Conservation (phyloP, 2,797 vertebrate genomes). For the Pangasius larnaudii region DNA sequence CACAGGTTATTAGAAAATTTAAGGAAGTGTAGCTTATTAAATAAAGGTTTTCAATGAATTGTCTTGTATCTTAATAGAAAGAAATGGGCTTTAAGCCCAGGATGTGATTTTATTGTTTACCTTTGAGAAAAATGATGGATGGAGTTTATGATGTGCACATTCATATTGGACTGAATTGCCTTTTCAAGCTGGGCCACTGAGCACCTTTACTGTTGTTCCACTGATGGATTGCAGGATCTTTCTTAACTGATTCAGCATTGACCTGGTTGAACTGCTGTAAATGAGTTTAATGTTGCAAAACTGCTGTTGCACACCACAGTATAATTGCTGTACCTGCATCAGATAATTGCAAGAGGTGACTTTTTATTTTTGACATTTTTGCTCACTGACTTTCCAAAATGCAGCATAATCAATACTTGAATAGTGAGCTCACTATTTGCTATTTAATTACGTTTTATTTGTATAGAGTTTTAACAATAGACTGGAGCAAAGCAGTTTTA, state of each 20-base stretch:
- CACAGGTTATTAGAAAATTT: too few relatives aligned
- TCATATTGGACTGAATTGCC: neutral
- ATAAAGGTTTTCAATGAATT: too few relatives aligned
- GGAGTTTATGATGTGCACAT: neutral
- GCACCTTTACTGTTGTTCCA: neutral
- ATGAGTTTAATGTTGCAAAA: neutral
- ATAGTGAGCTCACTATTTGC: neutral
- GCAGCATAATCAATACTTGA: neutral
- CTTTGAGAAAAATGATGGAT: neutral
- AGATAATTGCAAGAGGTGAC: neutral
- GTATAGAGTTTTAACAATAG: neutral
- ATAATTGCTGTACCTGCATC: neutral
- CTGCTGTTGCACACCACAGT: neutral
- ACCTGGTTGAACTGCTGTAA: slow-evolving; percentile 2
- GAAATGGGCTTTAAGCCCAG: neutral
- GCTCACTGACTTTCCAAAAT: neutral
- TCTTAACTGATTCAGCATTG: neutral
- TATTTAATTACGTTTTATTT: neutral
- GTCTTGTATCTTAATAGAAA: neutral
- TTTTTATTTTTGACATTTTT: neutral
- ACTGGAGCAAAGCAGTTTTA: neutral
- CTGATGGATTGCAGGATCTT: neutral
- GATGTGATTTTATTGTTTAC: neutral
- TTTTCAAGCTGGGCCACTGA: neutral
- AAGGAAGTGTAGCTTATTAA: neutral